Percentiles rank a stretch among this genome's conserved stretches.
Evolutionary conservation across 2,113 vertebrate genomes (phyloP).

Genomic region (Microtus richardsoni): DNA sequence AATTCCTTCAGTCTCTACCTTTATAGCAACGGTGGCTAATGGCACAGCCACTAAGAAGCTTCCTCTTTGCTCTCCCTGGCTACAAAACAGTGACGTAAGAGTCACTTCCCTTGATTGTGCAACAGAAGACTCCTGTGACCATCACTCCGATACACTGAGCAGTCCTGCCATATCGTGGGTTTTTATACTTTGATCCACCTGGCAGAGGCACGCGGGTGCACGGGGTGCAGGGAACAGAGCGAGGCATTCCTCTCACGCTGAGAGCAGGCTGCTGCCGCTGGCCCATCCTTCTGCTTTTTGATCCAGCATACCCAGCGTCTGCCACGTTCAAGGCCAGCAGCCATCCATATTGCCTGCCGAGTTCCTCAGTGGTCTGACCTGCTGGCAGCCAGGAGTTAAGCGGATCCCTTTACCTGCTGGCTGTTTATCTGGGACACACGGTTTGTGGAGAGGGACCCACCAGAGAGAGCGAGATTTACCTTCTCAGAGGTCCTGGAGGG

Average conservation of each 20-base stretch:
- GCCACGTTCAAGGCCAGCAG: slow-evolving; percentile 39
- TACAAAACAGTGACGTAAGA: neutral
- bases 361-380: neutral
- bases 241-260: neutral
- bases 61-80: slow-evolving; percentile 33
- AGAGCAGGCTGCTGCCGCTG: neutral
- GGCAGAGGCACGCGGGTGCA: neutral
- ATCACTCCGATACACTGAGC: neutral
- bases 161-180: neutral
- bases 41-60: neutral
- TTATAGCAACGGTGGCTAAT: neutral
- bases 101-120: neutral
- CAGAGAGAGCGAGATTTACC: neutral
- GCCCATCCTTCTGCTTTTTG: neutral
- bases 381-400: slow-evolving; percentile 34
- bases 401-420: slow-evolving; percentile 34
- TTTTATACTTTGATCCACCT: neutral
- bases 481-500: neutral
- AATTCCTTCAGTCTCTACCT: neutral
- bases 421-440: slow-evolving; percentile 42
- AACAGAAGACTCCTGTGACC: neutral
- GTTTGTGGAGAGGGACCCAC: slow-evolving; percentile 15
- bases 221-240: neutral
- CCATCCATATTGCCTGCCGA: slow-evolving; percentile 47
- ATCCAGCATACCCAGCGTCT: neutral